phyloP scores from a whole-genome alignment of 2,113 vertebrate genomes.

The Spermophilus dauricus region DNA sequence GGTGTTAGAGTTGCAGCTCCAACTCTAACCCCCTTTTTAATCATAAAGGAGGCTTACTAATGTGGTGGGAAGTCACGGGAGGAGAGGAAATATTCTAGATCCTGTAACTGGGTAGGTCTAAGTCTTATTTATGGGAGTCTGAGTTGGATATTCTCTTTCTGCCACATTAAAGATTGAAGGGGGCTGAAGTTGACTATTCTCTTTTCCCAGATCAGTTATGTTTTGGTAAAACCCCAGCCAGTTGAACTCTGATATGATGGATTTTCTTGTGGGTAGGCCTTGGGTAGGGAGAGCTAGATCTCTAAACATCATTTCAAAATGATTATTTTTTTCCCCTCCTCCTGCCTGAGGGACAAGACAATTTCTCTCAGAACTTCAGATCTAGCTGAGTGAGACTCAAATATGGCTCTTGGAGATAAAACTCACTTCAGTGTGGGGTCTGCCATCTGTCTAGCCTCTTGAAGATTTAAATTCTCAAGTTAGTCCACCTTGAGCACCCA shows the following conservation, averaged over 20 bases:
- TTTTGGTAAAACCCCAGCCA: not conserved
- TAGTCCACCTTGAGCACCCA: not conserved
- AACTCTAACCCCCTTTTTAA: not conserved
- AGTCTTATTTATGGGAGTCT: not conserved
- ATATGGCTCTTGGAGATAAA: not conserved
- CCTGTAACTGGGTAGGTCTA: not conserved
- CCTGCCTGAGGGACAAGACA: not conserved
- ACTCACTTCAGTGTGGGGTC: not conserved
- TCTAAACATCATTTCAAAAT: not conserved
- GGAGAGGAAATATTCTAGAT: no score
- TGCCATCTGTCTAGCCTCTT: not conserved
- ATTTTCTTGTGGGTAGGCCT: not conserved
- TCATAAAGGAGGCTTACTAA: not conserved
- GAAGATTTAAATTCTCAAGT: not conserved
- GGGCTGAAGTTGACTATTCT: not conserved
- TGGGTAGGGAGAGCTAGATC: not conserved
- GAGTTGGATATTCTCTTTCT: not conserved
- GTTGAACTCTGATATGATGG: not conserved
- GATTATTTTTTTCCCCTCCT: not conserved
- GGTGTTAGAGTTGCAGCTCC: not conserved
- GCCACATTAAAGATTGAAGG: not conserved
- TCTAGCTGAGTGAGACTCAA: not conserved
- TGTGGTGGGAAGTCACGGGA: not conserved
- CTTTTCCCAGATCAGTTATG: no score
- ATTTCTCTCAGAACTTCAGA: not conserved